phyloP scores from a whole-genome alignment of 2,888 invertebrate genomes.

The Darwinula stevensoni region DNA sequence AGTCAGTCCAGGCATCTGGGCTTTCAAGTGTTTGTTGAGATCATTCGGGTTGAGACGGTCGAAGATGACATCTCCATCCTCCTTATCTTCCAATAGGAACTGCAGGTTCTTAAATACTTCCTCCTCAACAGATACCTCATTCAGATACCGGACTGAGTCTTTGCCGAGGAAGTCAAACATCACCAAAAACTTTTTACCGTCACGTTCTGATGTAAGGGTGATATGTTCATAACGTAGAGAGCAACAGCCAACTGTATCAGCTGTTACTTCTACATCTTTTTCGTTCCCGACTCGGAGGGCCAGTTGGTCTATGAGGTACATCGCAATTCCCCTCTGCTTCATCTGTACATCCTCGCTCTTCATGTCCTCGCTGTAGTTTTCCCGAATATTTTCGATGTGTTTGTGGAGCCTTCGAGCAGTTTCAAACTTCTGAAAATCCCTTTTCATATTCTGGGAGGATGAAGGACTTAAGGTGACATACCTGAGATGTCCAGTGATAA shows the following conservation, averaged over 20 bases:
- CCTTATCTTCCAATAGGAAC: constrained; percentile 88
- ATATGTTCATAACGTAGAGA: constrained; percentile 91
- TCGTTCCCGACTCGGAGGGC: constrained; percentile 98
- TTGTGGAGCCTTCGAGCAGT: constrained; percentile 73
- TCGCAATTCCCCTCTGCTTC: constrained; percentile 80
- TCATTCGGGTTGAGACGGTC: constrained; percentile 85
- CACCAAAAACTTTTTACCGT: constrained; percentile 46
- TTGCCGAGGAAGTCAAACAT: constrained; percentile 97
- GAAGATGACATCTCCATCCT: constrained; percentile 78
- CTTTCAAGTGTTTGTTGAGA: constrained; percentile 87
- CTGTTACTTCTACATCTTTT: constrained; percentile 89
- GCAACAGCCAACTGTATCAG: constrained; percentile 97
- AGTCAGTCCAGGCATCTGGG: constrained; percentile 86
- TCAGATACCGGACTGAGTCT: constrained; percentile 67
- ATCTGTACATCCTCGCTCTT: constrained; percentile 96
- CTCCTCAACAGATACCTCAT: constrained; percentile 90
- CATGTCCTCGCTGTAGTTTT: constrained; percentile 63
- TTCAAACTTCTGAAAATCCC: constrained; percentile 98
- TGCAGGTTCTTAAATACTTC: constrained; percentile 91
- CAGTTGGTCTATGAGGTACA: constrained; percentile 85
- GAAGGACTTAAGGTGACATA: constrained; percentile 99
- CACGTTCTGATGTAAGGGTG: constrained; percentile 21
- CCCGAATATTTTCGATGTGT: constrained; percentile 68
- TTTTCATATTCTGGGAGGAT: constrained; percentile 92
- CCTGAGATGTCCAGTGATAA: constrained; percentile 77